Evolutionary conservation across 2,797 vertebrate genomes (phyloP).

Genomic region (Phataginus tetradactyla): DNA sequence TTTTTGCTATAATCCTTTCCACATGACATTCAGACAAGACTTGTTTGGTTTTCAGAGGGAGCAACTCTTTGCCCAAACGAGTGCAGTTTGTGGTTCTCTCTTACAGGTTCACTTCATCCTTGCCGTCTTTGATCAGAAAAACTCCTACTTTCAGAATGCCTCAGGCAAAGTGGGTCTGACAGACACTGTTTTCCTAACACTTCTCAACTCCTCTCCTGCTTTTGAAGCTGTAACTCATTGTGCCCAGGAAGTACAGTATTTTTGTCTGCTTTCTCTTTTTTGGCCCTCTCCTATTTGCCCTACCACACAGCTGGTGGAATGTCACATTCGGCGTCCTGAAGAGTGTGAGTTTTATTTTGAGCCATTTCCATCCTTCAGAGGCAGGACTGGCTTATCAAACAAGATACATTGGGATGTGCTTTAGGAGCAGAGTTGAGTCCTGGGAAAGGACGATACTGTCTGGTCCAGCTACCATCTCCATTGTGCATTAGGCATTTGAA

Average conservation of each 20-base stretch:
- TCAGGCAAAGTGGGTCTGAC: constrained; percentile 34
- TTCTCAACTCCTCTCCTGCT: not conserved
- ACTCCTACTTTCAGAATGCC: not conserved
- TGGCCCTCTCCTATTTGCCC: not conserved
- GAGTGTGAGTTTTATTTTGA: not conserved
- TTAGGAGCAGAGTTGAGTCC: not conserved
- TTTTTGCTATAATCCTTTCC: constrained; percentile 53
- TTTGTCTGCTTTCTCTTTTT: constrained; percentile 12
- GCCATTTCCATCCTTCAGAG: not conserved
- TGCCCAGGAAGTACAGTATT: not conserved
- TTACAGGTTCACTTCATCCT: constrained; percentile 22
- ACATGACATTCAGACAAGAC: constrained; percentile 24
- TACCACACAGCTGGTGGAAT: not conserved
- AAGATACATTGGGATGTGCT: not conserved
- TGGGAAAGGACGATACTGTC: not conserved
- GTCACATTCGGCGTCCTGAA: constrained; percentile 13
- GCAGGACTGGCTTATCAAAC: not conserved
- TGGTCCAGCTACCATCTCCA: not conserved
- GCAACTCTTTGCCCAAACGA: not conserved
- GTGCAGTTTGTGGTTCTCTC: not conserved
- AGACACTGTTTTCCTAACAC: constrained; percentile 29
- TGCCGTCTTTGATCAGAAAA: constrained; percentile 58
- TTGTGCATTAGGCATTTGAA: not conserved
- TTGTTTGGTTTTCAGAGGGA: constrained; percentile 44
- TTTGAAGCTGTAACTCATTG: constrained; percentile 38